Percentiles rank a stretch among this genome's conserved stretches.
phyloP scores from a whole-genome alignment of 2,113 vertebrate genomes.

The Xyliphius kryptos region DNA sequence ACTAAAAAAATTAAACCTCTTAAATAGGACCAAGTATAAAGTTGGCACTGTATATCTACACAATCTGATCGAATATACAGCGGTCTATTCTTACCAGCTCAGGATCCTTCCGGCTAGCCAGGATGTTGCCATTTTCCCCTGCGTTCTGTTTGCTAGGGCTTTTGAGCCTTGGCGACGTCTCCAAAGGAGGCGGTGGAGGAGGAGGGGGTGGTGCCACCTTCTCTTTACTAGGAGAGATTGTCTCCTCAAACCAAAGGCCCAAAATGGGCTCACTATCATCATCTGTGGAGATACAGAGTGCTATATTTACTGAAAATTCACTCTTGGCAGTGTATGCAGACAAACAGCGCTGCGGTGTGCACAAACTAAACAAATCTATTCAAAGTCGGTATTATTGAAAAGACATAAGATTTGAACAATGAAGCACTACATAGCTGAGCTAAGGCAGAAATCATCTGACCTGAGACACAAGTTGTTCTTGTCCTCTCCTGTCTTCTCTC shows the following conservation, averaged over 20 bases:
- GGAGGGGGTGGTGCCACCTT: conserved; percentile 87
- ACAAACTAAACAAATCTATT: no score
- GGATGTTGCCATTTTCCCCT: conserved; percentile 91
- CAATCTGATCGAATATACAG: no score
- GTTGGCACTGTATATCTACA: no score
- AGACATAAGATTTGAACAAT: no score
- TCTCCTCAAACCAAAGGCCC: conserved; percentile 98
- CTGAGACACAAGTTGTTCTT: conserved; percentile 77
- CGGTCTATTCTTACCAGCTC: no score
- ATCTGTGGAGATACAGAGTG: conserved; percentile 61
- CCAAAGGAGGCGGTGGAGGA: conserved; percentile 83
- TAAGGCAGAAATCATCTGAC: conserved; percentile 71
- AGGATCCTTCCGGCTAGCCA: conserved; percentile 94
- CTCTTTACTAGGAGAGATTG: conserved; percentile 95
- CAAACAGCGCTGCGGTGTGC: conserved; percentile 22
- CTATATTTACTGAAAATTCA: conserved; percentile 17
- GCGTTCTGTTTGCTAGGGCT: conserved; percentile 87
- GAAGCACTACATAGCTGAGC: conserved; percentile 65
- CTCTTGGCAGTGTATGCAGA: conserved; percentile 18
- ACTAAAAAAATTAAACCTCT: no score
- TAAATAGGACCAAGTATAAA: no score
- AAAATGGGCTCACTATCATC: conserved; percentile 97
- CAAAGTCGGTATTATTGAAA: no score
- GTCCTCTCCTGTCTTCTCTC: conserved; percentile 77
- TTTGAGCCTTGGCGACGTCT: conserved; percentile 87